Base-by-base conservation (phyloP, 2,113 vertebrate species). In the Fulica atra region DNA sequence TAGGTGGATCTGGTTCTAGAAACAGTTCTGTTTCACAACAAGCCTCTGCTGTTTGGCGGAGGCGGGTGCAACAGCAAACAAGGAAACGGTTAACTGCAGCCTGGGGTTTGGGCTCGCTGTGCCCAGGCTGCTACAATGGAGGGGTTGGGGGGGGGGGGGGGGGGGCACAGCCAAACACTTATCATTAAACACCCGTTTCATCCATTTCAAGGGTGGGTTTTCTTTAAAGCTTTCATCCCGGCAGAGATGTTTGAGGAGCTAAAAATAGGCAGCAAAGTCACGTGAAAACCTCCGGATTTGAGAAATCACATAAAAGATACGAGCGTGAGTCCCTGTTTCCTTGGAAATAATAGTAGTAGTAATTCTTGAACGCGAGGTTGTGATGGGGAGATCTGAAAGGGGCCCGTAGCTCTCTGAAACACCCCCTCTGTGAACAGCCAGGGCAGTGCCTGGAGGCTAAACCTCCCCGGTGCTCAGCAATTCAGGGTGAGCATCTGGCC, bases 301-400 rank as follows among this genome's bases (percentile, higher is more conserved):
- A 96, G 92, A 96, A 96, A 96, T 94, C 95, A 95, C 95, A 97
- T 97, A 96, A 97, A 97, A 97, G 96, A 95, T 96, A 96, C 0
- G 80, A 92, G 93, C 3, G 7, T 73, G 88, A 93, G 96, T 91
- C 93, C 89, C 93, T 28, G 97, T 97, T 97, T 97, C 97, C 97
- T 97, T 97, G 97, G 97, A 97, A 97, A 97, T 97, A 96, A 86
- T 95, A 97, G 95, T 97, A 96, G 96, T 97, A 97, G 96, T 97
- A 97, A 96, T 95, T 97, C 94, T 77, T 91, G 95, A 88, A 91
- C 21, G 63, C 8, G 79, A 91, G 82, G 74, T 81, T 89, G 88
- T 56, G 79, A 79, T 10, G 71, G 86, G 3, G 13, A 91, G 93
- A 69, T 80, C 91, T 91, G 93, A 90, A 97, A 89, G 48, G 0